Base-by-base conservation (phyloP, 2,888 invertebrate genomes). In the Deroplatys truncata region DNA sequence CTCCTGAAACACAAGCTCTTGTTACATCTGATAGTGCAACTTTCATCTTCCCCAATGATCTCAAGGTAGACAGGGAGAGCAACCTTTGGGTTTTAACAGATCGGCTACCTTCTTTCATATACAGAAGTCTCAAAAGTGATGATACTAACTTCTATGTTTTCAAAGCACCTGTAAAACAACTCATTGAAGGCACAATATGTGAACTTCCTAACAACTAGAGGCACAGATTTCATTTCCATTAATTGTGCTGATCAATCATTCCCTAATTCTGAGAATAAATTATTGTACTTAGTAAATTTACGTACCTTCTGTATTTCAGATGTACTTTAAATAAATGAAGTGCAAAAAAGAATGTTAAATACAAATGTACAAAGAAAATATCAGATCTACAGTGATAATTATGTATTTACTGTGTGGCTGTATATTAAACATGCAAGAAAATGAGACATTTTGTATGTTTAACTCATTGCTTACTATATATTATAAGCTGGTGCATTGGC, bases 31-130 rank as follows among this genome's bases (percentile, higher is more conserved):
- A 95, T 92, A 95, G 96, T 90, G 94, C 94, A 2, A 96, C 96
- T 1, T 96, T 97, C 96, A 94, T 97, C 0, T 97, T 97, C 92
- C 97, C 97, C 3, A 97, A 96, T 88, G 97, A 97, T 91, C 94
- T 97, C 2, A 97, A 97, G 93, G 96, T 97, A 16, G 97, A 97
- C 91, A 94, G 94, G 43, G 94, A 96, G 15, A 95, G 96, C 25
- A 96, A 95, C 84, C 92, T 97, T 0, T 97, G 97, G 97, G 96
- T 97, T 3, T 92, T 97, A 0, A 96, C 97, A 0, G 96, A 97
- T 92, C 95, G 95, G 90, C 93, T 97, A 92, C 97, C 97, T 0
- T 94, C 95, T 88, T 97, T 96, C 93, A 96, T 96, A 95, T 96
- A 97, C 91, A 89, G 86, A 82, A 94, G 94, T 0, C 92, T 97